Conservation (phyloP, 2,797 vertebrate species). For the Lindbergichthys nudifrons region DNA sequence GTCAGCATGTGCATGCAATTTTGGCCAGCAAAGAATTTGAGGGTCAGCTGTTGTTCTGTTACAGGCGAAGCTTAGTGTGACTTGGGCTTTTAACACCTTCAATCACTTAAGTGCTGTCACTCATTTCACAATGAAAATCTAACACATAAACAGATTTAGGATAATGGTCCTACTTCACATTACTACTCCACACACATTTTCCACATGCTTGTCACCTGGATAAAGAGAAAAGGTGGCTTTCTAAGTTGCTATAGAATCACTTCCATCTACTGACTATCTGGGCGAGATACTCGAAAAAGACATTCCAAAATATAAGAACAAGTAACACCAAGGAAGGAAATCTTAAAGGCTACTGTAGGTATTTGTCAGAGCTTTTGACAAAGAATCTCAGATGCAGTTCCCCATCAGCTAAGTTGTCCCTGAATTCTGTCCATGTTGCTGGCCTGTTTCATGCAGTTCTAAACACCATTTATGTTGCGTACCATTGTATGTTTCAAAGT, state of each 20-base stretch:
- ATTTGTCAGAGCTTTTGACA: no score
- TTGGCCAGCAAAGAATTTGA: constrained; percentile 43
- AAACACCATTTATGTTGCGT: background rate
- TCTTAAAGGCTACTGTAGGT: no score
- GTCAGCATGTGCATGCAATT: constrained; percentile 31
- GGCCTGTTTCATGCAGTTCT: background rate
- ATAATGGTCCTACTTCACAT: background rate
- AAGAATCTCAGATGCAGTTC: no score
- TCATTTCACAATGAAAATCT: constrained; percentile 4
- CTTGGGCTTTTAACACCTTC: constrained; percentile 38
- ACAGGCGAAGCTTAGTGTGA: constrained; percentile 32
- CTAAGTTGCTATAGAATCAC: background rate
- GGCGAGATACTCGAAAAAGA: background rate
- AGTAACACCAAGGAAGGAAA: no score
- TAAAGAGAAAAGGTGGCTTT: background rate
- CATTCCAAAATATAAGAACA: no score
- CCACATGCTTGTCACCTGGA: background rate
- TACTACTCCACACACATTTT: background rate
- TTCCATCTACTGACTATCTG: no score
- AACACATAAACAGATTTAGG: background rate
- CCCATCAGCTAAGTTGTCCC: constrained; percentile 8
- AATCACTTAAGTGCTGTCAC: constrained; percentile 44
- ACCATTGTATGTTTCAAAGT: no score
- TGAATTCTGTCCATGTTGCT: background rate
- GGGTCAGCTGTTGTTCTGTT: constrained; percentile 46